Percentiles rank a stretch among this genome's conserved stretches.
phyloP scores from a whole-genome alignment of 1,140 invertebrate genomes.

The Steinernema khuongi region DNA sequence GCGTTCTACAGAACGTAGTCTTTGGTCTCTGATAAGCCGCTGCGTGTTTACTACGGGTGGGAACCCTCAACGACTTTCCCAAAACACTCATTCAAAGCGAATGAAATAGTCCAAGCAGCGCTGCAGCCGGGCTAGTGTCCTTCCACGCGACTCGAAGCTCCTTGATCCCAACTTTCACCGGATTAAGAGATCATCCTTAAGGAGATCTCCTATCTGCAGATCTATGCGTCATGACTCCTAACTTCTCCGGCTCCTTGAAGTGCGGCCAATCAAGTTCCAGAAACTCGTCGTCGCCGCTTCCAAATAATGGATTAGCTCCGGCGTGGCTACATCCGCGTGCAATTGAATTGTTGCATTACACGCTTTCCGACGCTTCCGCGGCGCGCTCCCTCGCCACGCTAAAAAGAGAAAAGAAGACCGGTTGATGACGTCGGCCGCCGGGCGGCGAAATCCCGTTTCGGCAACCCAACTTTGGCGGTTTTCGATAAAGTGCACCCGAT shows the following conservation, averaged over 20 bases:
- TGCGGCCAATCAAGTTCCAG: background rate
- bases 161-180: no score
- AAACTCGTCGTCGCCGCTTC: background rate
- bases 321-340: background rate
- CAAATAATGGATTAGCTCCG: background rate
- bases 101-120: no score
- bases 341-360: conserved; percentile 13
- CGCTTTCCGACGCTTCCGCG: background rate
- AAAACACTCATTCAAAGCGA: no score
- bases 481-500: background rate
- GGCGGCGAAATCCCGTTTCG: background rate
- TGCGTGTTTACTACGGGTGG: no score
- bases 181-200: no score
- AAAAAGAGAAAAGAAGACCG: background rate
- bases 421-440: conserved; percentile 7
- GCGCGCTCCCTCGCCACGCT: background rate
- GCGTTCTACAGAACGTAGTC: no score
- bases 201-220: no score
- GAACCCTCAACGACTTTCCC: no score
- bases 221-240: no score
- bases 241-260: background rate
- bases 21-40: no score
- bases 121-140: no score
- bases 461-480: background rate
- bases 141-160: no score